phyloP scores from a whole-genome alignment of 2,113 vertebrate genomes.

The Brachionichthys hirsutus region DNA sequence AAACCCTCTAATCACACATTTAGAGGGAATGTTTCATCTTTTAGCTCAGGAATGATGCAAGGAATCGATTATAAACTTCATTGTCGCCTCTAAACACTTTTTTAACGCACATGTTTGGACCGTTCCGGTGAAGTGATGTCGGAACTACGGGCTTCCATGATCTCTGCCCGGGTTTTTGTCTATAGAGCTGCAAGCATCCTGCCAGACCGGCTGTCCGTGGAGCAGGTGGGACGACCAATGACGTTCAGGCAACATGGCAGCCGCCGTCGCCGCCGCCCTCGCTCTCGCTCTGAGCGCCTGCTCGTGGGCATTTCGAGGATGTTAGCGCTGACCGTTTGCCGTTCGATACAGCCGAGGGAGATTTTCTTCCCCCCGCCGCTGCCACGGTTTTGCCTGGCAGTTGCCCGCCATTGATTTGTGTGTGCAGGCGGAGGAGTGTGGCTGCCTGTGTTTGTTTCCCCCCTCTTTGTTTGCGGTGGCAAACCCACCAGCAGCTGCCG shows the following conservation, averaged over 20 bases:
- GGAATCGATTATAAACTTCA: not conserved
- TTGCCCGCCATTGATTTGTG: constrained; percentile 12
- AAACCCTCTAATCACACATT: too few species aligned
- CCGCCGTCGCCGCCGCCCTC: constrained; percentile 19
- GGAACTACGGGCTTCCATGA: not conserved
- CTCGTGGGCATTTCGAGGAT: not conserved
- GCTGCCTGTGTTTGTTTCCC: constrained; percentile 62
- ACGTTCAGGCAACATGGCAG: constrained; percentile 50
- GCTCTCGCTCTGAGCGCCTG: constrained; percentile 18
- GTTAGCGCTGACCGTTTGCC: too few species aligned
- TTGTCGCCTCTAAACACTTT: too few species aligned
- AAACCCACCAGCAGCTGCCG: constrained; percentile 86
- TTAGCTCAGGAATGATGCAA: too few species aligned
- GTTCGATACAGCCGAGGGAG: constrained; percentile 2
- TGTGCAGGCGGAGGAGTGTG: constrained; percentile 48
- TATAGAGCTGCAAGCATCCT: not conserved
- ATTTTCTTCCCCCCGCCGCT: constrained; percentile 11
- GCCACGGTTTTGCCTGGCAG: constrained; percentile 47
- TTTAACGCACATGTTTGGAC: too few species aligned
- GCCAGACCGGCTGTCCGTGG: constrained; percentile 28
- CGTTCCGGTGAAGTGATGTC: too few species aligned
- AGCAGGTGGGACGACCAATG: constrained; percentile 55
- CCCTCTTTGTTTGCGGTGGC: constrained; percentile 80
- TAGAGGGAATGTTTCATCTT: not conserved
- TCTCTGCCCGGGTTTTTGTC: too few species aligned